Conservation (phyloP, 2,888 invertebrate species). For the Andrena trimmerana region DNA sequence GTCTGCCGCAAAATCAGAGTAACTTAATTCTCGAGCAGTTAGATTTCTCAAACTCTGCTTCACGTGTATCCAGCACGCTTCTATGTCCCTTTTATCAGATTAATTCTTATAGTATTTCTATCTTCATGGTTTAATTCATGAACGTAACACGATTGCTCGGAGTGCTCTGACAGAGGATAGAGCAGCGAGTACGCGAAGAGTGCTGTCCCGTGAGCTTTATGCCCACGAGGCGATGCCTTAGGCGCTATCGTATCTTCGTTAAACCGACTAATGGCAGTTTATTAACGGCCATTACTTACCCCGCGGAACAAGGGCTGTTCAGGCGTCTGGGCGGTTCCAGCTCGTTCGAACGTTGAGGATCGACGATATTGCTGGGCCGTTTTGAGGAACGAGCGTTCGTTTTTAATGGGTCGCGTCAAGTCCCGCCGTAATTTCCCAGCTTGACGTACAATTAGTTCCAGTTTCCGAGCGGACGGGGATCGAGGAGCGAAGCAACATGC, state of each 20-base stretch:
- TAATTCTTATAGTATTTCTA: too few relatives aligned
- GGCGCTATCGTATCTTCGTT: conserved; percentile 42
- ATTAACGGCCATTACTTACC: conserved; percentile 42
- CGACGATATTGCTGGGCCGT: neutral
- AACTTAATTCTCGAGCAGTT: too few relatives aligned
- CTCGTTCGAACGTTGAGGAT: neutral
- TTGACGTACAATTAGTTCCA: conserved; percentile 7
- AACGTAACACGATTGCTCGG: conserved; percentile 21
- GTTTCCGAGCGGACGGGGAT: neutral
- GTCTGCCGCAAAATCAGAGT: too few relatives aligned
- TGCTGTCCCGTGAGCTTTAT: too few relatives aligned
- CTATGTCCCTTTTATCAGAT: too few relatives aligned
- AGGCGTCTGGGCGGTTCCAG: neutral
- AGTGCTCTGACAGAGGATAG: neutral
- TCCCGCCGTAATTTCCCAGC: neutral
- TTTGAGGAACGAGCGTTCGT: neutral
- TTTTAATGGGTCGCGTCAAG: conserved; percentile 5
- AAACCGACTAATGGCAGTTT: conserved; percentile 54
- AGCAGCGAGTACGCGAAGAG: neutral
- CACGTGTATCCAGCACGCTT: too few relatives aligned
- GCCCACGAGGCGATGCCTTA: conserved; percentile 35
- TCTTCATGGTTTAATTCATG: too few relatives aligned
- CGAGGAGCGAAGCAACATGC: neutral
- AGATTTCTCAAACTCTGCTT: too few relatives aligned
- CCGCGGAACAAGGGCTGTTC: neutral